A percentile compares a stretch with the other conserved stretches of the same genome.
Conservation (phyloP, 2,113 vertebrate genomes). For the Podocnemis expansa region DNA sequence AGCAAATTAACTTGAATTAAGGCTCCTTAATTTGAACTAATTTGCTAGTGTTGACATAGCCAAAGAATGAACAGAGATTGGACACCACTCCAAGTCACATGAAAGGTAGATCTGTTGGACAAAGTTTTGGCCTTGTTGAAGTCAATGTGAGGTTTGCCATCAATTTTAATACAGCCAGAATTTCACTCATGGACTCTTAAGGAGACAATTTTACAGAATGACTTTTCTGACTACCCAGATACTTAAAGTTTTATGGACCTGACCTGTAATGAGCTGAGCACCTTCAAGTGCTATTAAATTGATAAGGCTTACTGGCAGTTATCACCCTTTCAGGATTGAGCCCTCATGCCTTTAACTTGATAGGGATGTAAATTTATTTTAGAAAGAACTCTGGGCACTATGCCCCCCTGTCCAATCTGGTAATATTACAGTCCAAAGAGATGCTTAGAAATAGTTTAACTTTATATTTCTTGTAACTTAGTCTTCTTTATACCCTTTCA, state of each 20-base stretch:
- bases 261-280: not conserved
- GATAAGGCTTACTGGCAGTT: not conserved
- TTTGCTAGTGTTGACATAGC: too few relatives aligned
- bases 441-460: not conserved
- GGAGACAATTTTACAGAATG: not conserved
- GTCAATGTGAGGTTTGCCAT: not conserved
- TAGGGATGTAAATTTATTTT: not conserved
- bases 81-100: not conserved
- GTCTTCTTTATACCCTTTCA: not conserved
- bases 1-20: too few relatives aligned
- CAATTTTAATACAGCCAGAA: not conserved
- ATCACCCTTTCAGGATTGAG: not conserved
- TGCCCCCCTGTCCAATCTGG: not conserved
- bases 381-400: not conserved
- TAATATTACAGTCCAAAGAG: not conserved
- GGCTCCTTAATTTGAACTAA: too few relatives aligned
- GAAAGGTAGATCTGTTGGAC: not conserved
- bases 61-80: not conserved
- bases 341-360: not conserved
- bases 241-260: not conserved
- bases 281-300: not conserved
- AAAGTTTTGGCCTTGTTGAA: not conserved
- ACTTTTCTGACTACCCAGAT: not conserved
- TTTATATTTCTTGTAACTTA: not conserved
- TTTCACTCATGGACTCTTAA: not conserved